Conservation (phyloP, 2,113 vertebrate species). For the Ceuthmochares aereus region DNA sequence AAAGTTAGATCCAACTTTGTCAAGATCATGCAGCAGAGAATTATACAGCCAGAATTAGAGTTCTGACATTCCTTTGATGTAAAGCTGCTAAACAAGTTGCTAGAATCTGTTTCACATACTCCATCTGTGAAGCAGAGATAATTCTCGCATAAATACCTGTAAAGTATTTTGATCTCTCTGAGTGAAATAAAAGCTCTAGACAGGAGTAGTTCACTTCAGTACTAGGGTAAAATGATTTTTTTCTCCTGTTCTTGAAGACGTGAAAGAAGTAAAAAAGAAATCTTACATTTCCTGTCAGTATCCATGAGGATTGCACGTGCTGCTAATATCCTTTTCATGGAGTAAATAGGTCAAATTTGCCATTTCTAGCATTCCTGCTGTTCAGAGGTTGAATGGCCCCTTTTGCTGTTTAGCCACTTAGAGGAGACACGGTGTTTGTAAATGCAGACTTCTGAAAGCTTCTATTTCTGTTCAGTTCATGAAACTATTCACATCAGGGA, state of each 20-base stretch:
- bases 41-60: background rate
- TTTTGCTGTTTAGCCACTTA: constrained; percentile 13
- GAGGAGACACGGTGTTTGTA: constrained; percentile 1
- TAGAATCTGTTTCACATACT: constrained; percentile 7
- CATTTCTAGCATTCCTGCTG: background rate
- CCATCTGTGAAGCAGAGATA: constrained; percentile 18
- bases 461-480: constrained; percentile 26
- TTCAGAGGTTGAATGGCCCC: background rate
- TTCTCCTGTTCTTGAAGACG: background rate
- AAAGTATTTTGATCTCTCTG: constrained; percentile 36
- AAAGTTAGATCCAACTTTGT: background rate
- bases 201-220: background rate
- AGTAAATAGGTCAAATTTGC: background rate
- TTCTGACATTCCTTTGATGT: background rate
- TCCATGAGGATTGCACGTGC: background rate
- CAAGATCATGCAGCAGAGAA: background rate
- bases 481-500: background rate
- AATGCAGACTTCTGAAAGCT: constrained; percentile 14
- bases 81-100: constrained; percentile 22
- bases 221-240: background rate
- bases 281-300: background rate
- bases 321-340: background rate
- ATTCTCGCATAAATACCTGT: constrained; percentile 37
- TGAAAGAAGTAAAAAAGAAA: background rate
- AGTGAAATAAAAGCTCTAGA: constrained; percentile 6